Evolutionary conservation across 2,113 vertebrate species (phyloP).

Genomic region (Acrocephalus kingi): DNA sequence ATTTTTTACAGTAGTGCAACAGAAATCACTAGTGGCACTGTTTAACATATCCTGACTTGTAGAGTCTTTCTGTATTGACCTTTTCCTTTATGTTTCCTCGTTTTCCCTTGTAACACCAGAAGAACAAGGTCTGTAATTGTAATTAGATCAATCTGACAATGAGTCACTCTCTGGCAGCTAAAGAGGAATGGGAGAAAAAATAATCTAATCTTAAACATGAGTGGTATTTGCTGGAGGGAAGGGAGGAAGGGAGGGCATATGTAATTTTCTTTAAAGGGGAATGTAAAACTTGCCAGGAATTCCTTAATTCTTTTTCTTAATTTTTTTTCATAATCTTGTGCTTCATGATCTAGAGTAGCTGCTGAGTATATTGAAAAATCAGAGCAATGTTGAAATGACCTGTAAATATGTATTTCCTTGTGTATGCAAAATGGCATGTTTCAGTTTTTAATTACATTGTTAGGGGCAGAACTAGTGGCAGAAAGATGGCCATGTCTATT

Average conservation of each 20-base stretch:
- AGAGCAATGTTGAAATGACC: neutral
- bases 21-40: neutral
- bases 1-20: no score
- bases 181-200: conserved; percentile 31
- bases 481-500: neutral
- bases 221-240: conserved; percentile 55
- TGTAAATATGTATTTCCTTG: neutral
- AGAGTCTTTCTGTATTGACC: conserved; percentile 17
- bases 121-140: conserved; percentile 44
- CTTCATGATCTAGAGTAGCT: neutral
- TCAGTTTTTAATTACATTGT: neutral
- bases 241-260: conserved; percentile 37
- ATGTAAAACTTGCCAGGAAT: conserved; percentile 57
- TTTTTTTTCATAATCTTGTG: neutral
- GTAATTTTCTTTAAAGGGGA: conserved; percentile 4
- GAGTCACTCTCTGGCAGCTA: conserved; percentile 42
- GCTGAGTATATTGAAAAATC: neutral
- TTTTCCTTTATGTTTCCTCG: conserved; percentile 26
- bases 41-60: neutral
- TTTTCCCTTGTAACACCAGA: conserved; percentile 22
- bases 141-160: conserved; percentile 58
- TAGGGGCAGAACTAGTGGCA: neutral
- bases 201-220: conserved; percentile 68
- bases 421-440: neutral
- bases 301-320: neutral